phyloP scores from a whole-genome alignment of 2,888 invertebrate species.

The Zele albiditarsus region DNA sequence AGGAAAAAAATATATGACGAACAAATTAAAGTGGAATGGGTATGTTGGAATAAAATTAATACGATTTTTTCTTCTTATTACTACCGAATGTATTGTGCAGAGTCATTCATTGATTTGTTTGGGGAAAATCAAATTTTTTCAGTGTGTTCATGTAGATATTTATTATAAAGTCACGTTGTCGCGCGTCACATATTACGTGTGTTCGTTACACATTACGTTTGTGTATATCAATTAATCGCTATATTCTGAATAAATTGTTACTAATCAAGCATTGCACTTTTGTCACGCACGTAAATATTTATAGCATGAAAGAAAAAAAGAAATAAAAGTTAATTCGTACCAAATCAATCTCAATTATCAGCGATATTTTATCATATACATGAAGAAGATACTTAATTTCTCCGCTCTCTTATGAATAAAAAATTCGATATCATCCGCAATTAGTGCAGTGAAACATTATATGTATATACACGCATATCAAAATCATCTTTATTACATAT shows the following conservation, averaged over 20 bases:
- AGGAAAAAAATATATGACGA: conserved; percentile 3
- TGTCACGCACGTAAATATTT: background rate
- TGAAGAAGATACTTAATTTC: background rate
- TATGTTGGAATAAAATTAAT: conserved; percentile 3
- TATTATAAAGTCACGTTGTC: too few species aligned
- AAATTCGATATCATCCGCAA: background rate
- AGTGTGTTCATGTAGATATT: too few species aligned
- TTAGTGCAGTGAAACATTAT: background rate
- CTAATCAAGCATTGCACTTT: background rate
- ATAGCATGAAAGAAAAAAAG: background rate
- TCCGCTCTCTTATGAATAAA: background rate
- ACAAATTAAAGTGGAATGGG: background rate
- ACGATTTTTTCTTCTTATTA: too few species aligned
- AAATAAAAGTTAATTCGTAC: background rate
- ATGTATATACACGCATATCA: background rate
- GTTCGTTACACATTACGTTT: too few species aligned
- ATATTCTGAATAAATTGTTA: background rate
- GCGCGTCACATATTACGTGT: too few species aligned
- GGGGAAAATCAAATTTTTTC: background rate
- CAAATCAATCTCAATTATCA: background rate
- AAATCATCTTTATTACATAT: background rate
- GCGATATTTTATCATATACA: background rate
- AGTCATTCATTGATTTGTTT: background rate
- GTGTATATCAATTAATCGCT: background rate
- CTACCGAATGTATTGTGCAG: too few species aligned